Evolutionary conservation across 2,113 vertebrate species (phyloP).

Genomic region (Eidolon helvum): DNA sequence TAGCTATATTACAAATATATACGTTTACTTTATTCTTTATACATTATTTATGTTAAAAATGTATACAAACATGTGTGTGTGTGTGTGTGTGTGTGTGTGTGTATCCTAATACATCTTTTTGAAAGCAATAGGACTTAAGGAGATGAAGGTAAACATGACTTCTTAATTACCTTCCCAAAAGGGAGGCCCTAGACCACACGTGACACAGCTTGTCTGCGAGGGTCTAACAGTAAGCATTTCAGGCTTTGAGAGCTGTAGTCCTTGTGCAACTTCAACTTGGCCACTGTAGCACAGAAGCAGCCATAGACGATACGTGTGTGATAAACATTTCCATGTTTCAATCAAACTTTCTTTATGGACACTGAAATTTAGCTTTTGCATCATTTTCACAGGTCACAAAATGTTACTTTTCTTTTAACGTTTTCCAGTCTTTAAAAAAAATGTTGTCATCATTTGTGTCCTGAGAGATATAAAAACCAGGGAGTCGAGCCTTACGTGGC

Average conservation of each 20-base stretch:
- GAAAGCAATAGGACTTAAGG: background rate
- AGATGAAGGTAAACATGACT: background rate
- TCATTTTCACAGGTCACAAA: background rate
- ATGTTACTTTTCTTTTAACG: background rate
- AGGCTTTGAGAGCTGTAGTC: background rate
- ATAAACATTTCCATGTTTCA: background rate
- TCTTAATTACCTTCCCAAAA: background rate
- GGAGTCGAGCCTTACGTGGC: too few species aligned
- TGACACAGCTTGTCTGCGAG: background rate
- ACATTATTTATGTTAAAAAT: background rate
- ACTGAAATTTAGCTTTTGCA: background rate
- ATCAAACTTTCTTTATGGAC: background rate
- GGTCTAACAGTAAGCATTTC: background rate
- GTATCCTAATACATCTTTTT: background rate
- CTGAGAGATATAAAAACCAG: background rate
- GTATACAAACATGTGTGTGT: too few species aligned
- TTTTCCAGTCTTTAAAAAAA: background rate
- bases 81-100: background rate
- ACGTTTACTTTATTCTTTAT: background rate
- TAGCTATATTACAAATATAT: background rate
- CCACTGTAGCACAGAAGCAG: background rate
- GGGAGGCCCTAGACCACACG: background rate
- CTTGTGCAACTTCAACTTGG: background rate
- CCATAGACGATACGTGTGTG: background rate
- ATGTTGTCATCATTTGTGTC: background rate